Evolutionary conservation across 2,888 invertebrate genomes (phyloP), one percentile per base, ranked within the genome.

Genomic region (Apodemia hepburni): DNA sequence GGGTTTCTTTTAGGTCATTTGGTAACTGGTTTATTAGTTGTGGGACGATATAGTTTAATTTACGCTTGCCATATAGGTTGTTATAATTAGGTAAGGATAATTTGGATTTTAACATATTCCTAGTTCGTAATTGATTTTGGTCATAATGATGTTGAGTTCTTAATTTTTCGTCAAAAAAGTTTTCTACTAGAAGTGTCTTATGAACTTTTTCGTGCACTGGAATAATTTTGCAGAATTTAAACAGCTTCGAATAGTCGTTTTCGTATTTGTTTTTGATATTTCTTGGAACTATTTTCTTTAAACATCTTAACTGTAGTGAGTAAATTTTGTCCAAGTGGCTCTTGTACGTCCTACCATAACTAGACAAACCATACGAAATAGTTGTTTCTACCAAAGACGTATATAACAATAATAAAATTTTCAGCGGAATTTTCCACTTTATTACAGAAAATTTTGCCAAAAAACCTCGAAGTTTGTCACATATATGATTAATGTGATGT

Each of bases 361-460:
- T 49, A 18, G 49, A 49, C n/a, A 49, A 49, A 1, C 18, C 49
- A 49, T 49, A 49, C 8, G 49, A 8, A 18, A 49, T 49, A 49
- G 15, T 49, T 18, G 18, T 1, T 18, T 49, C 49, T 15, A n/a
- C 9, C 9, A 49, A 18, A 3, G 49, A 49, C 5, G 1, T 49
- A 18, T 49, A 18, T 49, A 49, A 49, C 18, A 49, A 18, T 18
- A 49, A 49, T 18, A 49, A 49, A 15, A n/a, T 49, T 18, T 18
- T 49, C 1, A 58, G 65, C 0, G 64, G 66, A 15, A 64, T 60
- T 61, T 63, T 64, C 11, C 57, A 9, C 33, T 59, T 63, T 38
- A 63, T 58, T 29, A 64, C 6, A n/a, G 61, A 61, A 58, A 64
- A 64, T 60, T 64, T 66, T 2, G 61, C 63, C 11, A 66, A 18